A percentile compares a stretch with the other conserved stretches of the same genome.
Conservation (phyloP, 2,113 vertebrate species). For the Noturus placidus region DNA sequence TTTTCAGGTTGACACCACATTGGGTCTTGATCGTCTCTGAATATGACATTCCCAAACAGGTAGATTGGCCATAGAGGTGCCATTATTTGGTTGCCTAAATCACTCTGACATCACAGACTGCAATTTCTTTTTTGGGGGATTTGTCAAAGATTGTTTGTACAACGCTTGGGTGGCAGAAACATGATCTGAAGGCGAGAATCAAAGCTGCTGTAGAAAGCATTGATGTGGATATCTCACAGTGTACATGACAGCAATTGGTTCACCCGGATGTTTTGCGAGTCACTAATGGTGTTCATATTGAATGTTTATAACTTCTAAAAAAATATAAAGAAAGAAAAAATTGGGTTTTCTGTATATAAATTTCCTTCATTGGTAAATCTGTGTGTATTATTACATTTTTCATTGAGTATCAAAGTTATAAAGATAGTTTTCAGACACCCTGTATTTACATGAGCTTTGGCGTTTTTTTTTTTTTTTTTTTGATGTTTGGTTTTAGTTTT, state of each 20-base stretch:
- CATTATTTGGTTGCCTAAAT: not conserved
- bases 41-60: not conserved
- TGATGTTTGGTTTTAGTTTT: conserved; percentile 24
- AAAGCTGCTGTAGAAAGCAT: not conserved
- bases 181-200: not conserved
- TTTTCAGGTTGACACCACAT: not conserved
- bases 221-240: not conserved
- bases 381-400: not conserved
- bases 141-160: not conserved
- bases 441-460: not conserved
- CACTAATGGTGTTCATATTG: not conserved
- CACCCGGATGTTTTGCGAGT: not conserved
- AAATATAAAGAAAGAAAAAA: not conserved
- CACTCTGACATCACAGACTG: not conserved
- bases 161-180: not conserved
- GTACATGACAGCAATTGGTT: not conserved
- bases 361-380: not conserved
- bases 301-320: not conserved
- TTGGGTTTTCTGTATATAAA: not conserved
- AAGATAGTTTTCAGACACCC: not conserved
- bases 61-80: not conserved
- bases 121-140: not conserved
- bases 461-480: not conserved
- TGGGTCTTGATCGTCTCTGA: not conserved
- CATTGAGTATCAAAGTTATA: not conserved